Evolutionary conservation across 2,888 invertebrate species (phyloP).

Genomic region (Mimachlamys varia): DNA sequence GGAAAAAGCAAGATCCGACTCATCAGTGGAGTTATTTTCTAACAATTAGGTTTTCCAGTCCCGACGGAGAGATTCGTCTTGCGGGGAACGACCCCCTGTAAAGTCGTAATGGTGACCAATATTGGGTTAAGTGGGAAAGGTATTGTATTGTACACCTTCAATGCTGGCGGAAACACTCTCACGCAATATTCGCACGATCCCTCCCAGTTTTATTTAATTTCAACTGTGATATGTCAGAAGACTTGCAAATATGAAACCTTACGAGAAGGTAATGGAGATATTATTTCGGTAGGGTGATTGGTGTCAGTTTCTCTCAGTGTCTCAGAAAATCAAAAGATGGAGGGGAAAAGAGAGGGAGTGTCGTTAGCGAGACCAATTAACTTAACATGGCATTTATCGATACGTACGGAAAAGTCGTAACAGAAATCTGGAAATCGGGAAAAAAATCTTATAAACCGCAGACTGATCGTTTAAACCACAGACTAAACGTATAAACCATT

Average conservation of each 20-base stretch:
- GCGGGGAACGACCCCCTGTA: conserved; percentile 4
- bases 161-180: conserved; percentile 27
- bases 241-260: conserved; percentile 8
- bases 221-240: conserved; percentile 34
- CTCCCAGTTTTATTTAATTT: conserved; percentile 25
- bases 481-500: too few relatives aligned
- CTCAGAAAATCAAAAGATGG: conserved; percentile 8
- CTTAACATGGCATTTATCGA: not conserved
- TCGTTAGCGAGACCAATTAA: not conserved
- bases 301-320: not conserved
- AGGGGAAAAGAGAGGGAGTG: not conserved
- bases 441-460: too few relatives aligned
- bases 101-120: conserved; percentile 32
- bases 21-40: conserved; percentile 31
- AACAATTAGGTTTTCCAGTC: conserved; percentile 36
- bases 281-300: not conserved
- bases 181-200: not conserved
- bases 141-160: not conserved
- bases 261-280: not conserved
- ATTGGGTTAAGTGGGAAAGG: conserved; percentile 6
- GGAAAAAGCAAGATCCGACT: not conserved
- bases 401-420: not conserved
- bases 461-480: too few relatives aligned
- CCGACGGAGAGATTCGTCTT: conserved; percentile 36
- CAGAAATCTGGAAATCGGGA: too few relatives aligned